These are phyloP conservation scores for Toxonevra muliebris DNA, from an alignment of 2,888 invertebrate genomes.

Conservation along the genomic window DNA sequence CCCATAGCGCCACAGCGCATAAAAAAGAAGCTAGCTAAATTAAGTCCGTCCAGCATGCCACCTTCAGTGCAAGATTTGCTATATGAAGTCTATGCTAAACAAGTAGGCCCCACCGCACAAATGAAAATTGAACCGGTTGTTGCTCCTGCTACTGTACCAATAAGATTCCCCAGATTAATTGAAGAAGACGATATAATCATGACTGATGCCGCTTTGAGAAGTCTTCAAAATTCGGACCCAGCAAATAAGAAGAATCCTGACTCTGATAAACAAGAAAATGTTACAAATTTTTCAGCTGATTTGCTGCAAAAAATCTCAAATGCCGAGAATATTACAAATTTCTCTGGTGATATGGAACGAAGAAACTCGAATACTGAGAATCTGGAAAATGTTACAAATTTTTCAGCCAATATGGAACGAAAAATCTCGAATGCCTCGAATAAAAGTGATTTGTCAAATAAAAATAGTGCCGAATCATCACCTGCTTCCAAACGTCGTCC, in stretches of 20 bases:
- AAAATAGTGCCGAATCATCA: constrained; percentile 38
- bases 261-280: constrained; percentile 24
- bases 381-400: constrained; percentile 34
- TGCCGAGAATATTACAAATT: no score
- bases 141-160: neutral
- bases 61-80: constrained; percentile 62
- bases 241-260: no score
- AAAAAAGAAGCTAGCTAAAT: constrained; percentile 52
- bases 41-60: constrained; percentile 57
- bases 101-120: neutral
- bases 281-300: constrained; percentile 35
- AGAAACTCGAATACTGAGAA: neutral
- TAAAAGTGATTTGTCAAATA: constrained; percentile 34
- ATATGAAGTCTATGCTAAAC: constrained; percentile 11
- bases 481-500: constrained; percentile 25
- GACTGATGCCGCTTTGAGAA: no score
- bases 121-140: neutral
- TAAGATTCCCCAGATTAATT: neutral
- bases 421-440: no score
- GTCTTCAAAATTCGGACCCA: no score
- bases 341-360: no score
- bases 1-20: constrained; percentile 52
- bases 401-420: constrained; percentile 29
- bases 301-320: neutral
- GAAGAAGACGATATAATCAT: neutral